Percentiles rank a stretch among this genome's conserved stretches.
phyloP scores from a whole-genome alignment of 2,113 vertebrate genomes.

The Monopterus albus region DNA sequence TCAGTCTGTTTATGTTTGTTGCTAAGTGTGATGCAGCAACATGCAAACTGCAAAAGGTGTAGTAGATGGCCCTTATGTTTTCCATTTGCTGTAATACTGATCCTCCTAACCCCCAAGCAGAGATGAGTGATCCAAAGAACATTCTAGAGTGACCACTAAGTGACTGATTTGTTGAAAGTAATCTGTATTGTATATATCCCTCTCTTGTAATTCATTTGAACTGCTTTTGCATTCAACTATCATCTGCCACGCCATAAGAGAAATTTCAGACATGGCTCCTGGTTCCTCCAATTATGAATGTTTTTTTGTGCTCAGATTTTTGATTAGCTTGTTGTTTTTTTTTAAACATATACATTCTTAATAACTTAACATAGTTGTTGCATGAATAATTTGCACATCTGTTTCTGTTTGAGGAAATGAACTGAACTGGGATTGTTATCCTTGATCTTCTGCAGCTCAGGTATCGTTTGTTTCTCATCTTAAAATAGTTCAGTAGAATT shows the following conservation, averaged over 20 bases:
- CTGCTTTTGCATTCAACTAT: neutral
- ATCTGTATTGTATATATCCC: too few species aligned
- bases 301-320: neutral
- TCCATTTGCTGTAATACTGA: neutral
- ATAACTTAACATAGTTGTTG: too few species aligned
- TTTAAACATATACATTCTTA: too few species aligned
- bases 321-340: neutral
- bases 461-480: neutral
- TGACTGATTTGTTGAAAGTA: too few species aligned
- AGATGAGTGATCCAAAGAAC: neutral
- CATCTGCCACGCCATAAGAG: neutral
- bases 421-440: neutral
- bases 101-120: neutral
- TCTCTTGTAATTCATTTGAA: too few species aligned
- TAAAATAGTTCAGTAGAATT: neutral
- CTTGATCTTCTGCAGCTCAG: neutral
- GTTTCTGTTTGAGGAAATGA: neutral
- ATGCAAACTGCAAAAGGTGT: constrained; percentile 24
- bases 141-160: neutral
- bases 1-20: too few species aligned
- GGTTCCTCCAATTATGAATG: neutral
- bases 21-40: constrained; percentile 43
- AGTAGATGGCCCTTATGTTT: neutral
- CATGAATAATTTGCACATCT: too few species aligned
- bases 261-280: neutral